phyloP scores from a whole-genome alignment of 1,140 invertebrate species.

The Bombyx mandarina region DNA sequence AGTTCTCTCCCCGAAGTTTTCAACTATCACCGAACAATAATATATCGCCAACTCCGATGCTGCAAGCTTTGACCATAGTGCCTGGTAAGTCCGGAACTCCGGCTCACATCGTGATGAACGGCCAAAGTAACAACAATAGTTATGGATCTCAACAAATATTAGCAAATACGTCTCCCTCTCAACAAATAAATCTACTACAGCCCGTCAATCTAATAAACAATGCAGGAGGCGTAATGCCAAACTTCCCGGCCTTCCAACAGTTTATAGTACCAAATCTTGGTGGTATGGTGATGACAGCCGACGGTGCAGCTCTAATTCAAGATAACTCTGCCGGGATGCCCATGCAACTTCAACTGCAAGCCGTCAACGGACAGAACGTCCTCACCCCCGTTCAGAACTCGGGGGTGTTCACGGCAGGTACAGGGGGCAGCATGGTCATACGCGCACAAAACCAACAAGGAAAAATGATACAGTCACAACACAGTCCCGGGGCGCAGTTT shows the following conservation, averaged over 20 bases:
- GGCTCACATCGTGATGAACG: slow-evolving; percentile 81
- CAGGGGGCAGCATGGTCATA: slow-evolving; percentile 82
- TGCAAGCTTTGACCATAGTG: slow-evolving; percentile 83
- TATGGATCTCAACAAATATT: slow-evolving; percentile 79
- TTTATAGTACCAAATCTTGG: slow-evolving; percentile 86
- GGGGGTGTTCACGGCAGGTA: slow-evolving; percentile 78
- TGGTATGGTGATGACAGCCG: slow-evolving; percentile 82
- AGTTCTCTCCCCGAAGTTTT: slow-evolving; percentile 76
- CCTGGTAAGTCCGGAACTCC: slow-evolving; percentile 80
- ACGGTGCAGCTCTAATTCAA: slow-evolving; percentile 78
- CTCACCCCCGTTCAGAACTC: slow-evolving; percentile 82
- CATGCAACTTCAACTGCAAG: slow-evolving; percentile 83
- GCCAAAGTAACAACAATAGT: slow-evolving; percentile 74
- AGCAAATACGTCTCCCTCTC: slow-evolving; percentile 78
- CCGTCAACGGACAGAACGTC: slow-evolving; percentile 84
- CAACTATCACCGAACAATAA: slow-evolving; percentile 76
- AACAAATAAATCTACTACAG: slow-evolving; percentile 83
- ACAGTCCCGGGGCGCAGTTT: slow-evolving; percentile 79
- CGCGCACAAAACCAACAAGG: slow-evolving; percentile 79
- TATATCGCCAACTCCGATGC: slow-evolving; percentile 74
- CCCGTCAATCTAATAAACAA: slow-evolving; percentile 85
- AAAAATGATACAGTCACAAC: slow-evolving; percentile 80
- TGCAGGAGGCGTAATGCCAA: slow-evolving; percentile 79
- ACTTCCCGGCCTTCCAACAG: slow-evolving; percentile 85
- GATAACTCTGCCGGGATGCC: slow-evolving; percentile 77